A percentile compares a stretch with the other conserved stretches of the same genome.
Conservation (phyloP, 2,797 vertebrate species). For the Micromesistius poutassou region DNA sequence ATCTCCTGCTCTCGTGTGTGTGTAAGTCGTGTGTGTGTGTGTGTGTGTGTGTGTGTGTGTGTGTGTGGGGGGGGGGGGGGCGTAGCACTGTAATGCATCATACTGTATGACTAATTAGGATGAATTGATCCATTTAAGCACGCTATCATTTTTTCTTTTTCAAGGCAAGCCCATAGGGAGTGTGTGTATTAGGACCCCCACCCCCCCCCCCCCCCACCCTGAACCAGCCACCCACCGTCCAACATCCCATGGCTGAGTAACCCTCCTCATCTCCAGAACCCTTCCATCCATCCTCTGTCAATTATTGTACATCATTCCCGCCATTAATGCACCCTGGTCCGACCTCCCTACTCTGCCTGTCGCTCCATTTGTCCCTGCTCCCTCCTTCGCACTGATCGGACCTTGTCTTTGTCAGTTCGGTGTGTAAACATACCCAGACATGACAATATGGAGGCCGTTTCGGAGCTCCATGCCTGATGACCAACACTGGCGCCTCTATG, state of each 20-base stretch:
- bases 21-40: conserved; percentile 68
- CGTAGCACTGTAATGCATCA: conserved; percentile 59
- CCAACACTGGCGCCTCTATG: background rate
- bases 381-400: no score
- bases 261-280: conserved; percentile 45
- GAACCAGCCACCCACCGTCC: no score
- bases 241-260: conserved; percentile 59
- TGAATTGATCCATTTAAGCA: conserved; percentile 74
- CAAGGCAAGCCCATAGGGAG: conserved; percentile 48
- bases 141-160: conserved; percentile 56
- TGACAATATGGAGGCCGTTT: no score
- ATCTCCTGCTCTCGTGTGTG: conserved; percentile 59
- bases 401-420: no score
- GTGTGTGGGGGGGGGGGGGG: conserved; percentile 65
- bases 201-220: no score
- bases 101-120: conserved; percentile 73
- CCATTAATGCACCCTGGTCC: background rate
- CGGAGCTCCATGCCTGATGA: no score
- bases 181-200: conserved; percentile 58
- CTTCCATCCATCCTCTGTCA: conserved; percentile 27
- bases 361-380: no score
- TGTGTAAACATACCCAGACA: no score
- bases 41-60: conserved; percentile 66
- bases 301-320: conserved; percentile 31
- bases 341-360: background rate